Conservation (phyloP, 2,888 invertebrate species). For the Cheilosia urbana region DNA sequence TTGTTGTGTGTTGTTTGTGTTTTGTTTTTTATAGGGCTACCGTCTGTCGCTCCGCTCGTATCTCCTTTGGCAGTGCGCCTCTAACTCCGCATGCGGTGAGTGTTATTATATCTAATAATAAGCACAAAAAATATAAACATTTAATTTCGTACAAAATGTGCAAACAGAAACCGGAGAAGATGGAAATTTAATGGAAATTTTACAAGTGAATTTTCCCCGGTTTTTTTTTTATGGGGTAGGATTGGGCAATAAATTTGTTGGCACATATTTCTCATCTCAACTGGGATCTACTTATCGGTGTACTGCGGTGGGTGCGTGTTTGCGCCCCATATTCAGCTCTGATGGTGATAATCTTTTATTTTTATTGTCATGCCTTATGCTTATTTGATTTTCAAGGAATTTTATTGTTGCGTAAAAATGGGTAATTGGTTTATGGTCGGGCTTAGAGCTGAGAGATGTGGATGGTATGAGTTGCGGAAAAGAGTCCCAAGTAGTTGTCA, state of each 20-base stretch:
- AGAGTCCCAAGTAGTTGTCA: background rate
- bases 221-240: conserved; percentile 34
- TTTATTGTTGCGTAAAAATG: conserved; percentile 18
- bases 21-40: conserved; percentile 44
- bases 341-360: conserved; percentile 60
- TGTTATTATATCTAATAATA: conserved; percentile 71
- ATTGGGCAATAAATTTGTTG: conserved; percentile 58
- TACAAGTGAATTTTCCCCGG: conserved; percentile 32
- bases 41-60: conserved; percentile 26
- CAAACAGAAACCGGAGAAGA: conserved; percentile 27
- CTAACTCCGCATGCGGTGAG: conserved; percentile 63
- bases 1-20: conserved; percentile 28
- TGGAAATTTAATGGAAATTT: conserved; percentile 49
- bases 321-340: conserved; percentile 7
- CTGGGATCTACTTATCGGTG: conserved; percentile 8
- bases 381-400: conserved; percentile 47
- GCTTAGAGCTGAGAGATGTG: background rate
- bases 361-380: conserved; percentile 47
- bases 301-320: conserved; percentile 8
- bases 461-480: too few species aligned
- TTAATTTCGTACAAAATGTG: conserved; percentile 51
- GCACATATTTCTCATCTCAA: conserved; percentile 47
- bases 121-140: conserved; percentile 58
- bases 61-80: background rate
- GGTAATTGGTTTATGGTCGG: conserved; percentile 40